These are phyloP conservation scores for Mus minutoides DNA, from an alignment of 2,797 vertebrate genomes.

Conservation along the genomic window DNA sequence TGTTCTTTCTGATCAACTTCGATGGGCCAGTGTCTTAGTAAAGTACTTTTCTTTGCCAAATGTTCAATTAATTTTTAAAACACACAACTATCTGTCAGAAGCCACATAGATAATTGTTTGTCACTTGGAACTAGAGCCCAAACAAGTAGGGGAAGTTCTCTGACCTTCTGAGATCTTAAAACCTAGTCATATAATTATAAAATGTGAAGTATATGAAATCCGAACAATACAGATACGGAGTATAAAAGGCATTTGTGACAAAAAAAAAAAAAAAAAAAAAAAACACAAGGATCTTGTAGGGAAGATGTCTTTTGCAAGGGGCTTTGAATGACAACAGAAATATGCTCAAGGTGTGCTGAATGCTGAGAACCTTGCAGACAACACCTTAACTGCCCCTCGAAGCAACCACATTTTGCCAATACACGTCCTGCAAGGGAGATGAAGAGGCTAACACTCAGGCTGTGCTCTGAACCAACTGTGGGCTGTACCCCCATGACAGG, in stretches of 20 bases:
- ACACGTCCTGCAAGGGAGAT: too few species aligned
- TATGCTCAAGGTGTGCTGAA: neutral
- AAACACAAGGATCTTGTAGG: neutral
- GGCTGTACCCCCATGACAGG: neutral
- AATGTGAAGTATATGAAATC: neutral
- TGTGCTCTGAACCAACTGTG: neutral
- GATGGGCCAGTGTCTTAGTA: neutral
- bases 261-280: too few species aligned
- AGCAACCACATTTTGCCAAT: neutral
- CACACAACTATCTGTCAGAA: neutral
- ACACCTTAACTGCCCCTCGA: neutral
- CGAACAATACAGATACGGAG: neutral
- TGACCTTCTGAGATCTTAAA: neutral
- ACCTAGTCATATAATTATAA: neutral
- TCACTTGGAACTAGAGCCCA: neutral
- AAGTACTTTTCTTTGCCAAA: neutral
- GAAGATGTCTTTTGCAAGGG: neutral
- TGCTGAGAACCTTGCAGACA: neutral
- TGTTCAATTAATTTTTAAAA: neutral
- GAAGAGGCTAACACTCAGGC: neutral
- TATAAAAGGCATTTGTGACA: neutral
- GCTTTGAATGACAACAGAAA: neutral
- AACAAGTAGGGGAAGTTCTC: neutral
- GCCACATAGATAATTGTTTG: neutral
- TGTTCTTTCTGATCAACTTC: neutral